Evolutionary conservation across 2,888 invertebrate genomes (phyloP), one percentile per base, ranked within the genome.

Genomic region (Chloromyia formosa): DNA sequence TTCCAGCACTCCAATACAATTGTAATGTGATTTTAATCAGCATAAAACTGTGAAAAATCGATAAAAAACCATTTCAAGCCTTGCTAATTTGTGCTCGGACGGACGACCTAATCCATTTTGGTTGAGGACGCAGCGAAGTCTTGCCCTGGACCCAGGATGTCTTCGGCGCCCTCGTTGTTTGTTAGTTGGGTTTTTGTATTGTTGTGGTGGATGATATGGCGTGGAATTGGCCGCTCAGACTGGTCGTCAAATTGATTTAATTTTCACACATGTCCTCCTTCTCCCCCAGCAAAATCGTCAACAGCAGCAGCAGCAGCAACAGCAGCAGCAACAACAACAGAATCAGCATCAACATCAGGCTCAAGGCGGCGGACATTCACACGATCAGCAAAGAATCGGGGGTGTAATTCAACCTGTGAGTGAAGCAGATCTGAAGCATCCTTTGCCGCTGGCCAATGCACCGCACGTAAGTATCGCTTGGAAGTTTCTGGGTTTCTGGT

Each of bases 391-490:
- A 23, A 75, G 78, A 62, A 78, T 77, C 64, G 78, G 79, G 74
- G 79, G 79, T 75, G 77, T 79, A 76, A 78, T 79, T 75, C 79
- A 79, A 74, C 79, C 79, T 60, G 79, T 79, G 75, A 78, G 78
- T 76, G 79, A 79, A 76, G 78, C 78, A 61, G 78, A 79, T 64
- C 62, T 74, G 45, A 77, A 77, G 61, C 77, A 77, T 49, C 66
- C 77, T 23, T 66, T 77, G 54, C 75, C 74, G 49, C 45, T 76
- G 53, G 56, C 76, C 22, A 90, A 90, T 82, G 89, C 90, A 0
- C 89, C 90, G 66, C 90, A 90, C 75, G 87, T 90, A 78, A 90
- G 90, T 83, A 91, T 62, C 20, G n/a, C n/a, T n/a, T n/a, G n/a
- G n/a, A n/a, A n/a, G 10, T n/a, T n/a, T 45, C n/a, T 10, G 45